Evolutionary conservation across 2,113 vertebrate species (phyloP).

Genomic region (Antechinus flavipes): DNA sequence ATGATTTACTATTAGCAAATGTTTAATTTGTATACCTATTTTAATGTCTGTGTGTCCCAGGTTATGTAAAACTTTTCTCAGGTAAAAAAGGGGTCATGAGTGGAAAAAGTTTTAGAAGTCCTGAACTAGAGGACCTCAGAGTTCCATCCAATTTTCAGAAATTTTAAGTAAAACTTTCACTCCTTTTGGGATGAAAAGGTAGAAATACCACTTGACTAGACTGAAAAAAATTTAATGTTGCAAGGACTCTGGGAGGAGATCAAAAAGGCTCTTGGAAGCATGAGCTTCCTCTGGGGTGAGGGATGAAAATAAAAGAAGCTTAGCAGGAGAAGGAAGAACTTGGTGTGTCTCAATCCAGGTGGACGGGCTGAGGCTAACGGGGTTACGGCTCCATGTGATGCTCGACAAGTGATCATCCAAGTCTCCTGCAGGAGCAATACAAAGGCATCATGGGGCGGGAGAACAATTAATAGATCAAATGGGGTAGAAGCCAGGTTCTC

Average conservation of each 20-base stretch:
- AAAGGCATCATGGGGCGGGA: neutral
- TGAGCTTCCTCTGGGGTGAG: neutral
- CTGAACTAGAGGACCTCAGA: neutral
- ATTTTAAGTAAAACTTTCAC: conserved; percentile 42
- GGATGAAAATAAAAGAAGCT: neutral
- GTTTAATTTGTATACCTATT: too few relatives aligned
- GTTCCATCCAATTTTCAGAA: neutral
- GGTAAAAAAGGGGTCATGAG: too few relatives aligned
- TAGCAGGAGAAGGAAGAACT: neutral
- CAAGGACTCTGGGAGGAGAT: conserved; percentile 54
- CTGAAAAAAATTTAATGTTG: conserved; percentile 32
- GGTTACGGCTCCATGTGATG: neutral
- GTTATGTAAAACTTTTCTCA: too few relatives aligned
- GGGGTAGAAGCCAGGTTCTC: neutral
- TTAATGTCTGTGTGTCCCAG: too few relatives aligned
- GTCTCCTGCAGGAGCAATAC: neutral
- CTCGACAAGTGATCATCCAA: neutral
- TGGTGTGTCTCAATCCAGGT: neutral
- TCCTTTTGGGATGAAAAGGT: conserved; percentile 46
- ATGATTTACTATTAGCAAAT: too few relatives aligned
- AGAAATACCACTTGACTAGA: conserved; percentile 17
- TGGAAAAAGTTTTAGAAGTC: too few relatives aligned
- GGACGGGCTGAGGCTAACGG: neutral
- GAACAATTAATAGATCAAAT: neutral
- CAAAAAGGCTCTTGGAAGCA: conserved; percentile 21